Conservation (phyloP, 2,113 vertebrate species). For the Phocoena sinus region DNA sequence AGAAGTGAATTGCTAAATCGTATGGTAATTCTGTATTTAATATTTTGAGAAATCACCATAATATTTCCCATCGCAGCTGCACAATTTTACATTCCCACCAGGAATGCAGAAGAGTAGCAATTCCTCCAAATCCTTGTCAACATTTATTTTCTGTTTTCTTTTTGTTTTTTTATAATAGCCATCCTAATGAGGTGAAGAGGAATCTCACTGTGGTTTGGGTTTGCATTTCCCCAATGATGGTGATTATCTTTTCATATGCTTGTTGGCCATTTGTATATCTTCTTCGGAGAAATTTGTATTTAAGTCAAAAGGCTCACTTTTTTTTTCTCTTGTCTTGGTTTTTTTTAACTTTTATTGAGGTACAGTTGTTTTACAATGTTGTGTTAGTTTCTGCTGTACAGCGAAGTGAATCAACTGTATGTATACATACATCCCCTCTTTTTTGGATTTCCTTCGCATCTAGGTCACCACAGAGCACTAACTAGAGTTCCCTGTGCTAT, state of each 20-base stretch:
- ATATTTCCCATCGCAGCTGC: neutral
- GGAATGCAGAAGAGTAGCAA: neutral
- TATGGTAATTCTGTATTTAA: neutral
- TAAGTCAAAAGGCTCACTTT: neutral
- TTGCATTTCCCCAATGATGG: neutral
- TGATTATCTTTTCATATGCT: neutral
- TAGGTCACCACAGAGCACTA: too few relatives aligned
- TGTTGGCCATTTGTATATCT: neutral
- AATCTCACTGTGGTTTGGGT: neutral
- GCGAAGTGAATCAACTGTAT: too few relatives aligned
- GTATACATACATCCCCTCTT: too few relatives aligned
- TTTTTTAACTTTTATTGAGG: too few relatives aligned
- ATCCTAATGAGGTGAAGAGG: neutral
- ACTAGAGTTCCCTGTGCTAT: too few relatives aligned
- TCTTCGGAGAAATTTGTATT: neutral
- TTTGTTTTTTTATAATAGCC: neutral
- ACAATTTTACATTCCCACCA: neutral
- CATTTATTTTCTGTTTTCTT: neutral
- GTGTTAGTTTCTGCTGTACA: too few relatives aligned
- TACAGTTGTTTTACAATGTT: too few relatives aligned
- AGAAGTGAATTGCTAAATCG: neutral
- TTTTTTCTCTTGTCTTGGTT: accelerated
- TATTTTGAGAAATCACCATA: neutral
- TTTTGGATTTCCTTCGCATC: too few relatives aligned
- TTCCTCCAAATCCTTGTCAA: neutral